A percentile compares a stretch with the other conserved stretches of the same genome.
Evolutionary conservation across 2,113 vertebrate genomes (phyloP).

Genomic region (Thalassarche chlororhynchos): DNA sequence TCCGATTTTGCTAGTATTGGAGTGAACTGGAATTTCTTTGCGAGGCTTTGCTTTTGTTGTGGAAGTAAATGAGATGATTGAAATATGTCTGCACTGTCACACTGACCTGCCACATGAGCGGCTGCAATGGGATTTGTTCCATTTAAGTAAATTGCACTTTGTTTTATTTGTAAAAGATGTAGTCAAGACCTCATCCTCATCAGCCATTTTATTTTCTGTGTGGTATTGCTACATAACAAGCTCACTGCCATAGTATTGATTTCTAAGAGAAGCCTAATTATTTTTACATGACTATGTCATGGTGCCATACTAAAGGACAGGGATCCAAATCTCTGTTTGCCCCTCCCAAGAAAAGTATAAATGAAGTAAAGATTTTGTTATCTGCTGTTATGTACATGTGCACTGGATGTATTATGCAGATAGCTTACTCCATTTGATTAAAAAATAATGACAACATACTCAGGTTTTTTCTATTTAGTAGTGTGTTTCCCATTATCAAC

Average conservation of each 20-base stretch:
- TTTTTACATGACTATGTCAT: background rate
- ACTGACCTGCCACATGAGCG: background rate
- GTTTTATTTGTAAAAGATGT: background rate
- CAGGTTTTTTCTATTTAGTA: background rate
- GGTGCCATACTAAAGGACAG: background rate
- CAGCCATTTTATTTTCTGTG: slow-evolving; percentile 7
- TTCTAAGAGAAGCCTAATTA: background rate
- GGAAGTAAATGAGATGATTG: background rate
- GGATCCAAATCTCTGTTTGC: background rate
- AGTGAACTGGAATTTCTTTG: background rate
- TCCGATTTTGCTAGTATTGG: background rate
- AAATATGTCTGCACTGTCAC: background rate
- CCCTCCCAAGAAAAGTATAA: background rate
- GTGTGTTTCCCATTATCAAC: background rate
- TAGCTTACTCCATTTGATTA: background rate
- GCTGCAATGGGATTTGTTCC: background rate
- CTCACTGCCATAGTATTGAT: background rate
- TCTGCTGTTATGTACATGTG: background rate
- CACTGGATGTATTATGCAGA: background rate
- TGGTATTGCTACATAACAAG: background rate
- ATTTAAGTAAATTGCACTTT: background rate
- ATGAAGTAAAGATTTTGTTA: background rate
- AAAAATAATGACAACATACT: background rate
- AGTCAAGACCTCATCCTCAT: background rate
- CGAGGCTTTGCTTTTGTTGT: background rate